phyloP scores from a whole-genome alignment of 2,888 invertebrate genomes.

The Helobdella robusta region DNA sequence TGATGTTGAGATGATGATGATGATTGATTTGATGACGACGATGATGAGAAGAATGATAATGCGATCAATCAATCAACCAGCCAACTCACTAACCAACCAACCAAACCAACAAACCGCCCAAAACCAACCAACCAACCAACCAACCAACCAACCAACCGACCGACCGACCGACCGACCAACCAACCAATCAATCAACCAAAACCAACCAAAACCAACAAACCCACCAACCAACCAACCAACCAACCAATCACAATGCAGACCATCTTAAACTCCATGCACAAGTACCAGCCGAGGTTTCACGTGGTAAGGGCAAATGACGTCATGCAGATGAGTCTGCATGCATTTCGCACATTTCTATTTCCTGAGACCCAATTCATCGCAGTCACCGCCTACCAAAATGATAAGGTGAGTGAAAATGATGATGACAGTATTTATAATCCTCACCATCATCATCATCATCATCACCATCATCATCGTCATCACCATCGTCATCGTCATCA shows the following conservation, averaged over 20 bases:
- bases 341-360: constrained; percentile 26
- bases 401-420: constrained; percentile 15
- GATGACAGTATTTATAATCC: background rate
- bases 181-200: no score
- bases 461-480: constrained; percentile 3
- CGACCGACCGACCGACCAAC: no score
- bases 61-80: no score
- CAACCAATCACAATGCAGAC: constrained; percentile 25
- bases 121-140: no score
- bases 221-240: no score
- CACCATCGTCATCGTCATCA: constrained; percentile 3
- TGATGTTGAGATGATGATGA: no score
- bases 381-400: constrained; percentile 29
- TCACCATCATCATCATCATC: constrained; percentile 3
- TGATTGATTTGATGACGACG: no score
- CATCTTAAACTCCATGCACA: constrained; percentile 30
- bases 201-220: no score
- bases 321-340: constrained; percentile 20
- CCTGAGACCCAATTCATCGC: constrained; percentile 26
- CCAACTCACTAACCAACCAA: no score
- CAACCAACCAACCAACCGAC: no score
- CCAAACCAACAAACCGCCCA: no score
- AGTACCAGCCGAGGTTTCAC: constrained; percentile 28
- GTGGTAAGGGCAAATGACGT: constrained; percentile 26
- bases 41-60: no score